Percentiles rank a stretch among this genome's conserved stretches.
Evolutionary conservation across 2,888 invertebrate species (phyloP).

Genomic region (Lepidocyrtinus sp.): DNA sequence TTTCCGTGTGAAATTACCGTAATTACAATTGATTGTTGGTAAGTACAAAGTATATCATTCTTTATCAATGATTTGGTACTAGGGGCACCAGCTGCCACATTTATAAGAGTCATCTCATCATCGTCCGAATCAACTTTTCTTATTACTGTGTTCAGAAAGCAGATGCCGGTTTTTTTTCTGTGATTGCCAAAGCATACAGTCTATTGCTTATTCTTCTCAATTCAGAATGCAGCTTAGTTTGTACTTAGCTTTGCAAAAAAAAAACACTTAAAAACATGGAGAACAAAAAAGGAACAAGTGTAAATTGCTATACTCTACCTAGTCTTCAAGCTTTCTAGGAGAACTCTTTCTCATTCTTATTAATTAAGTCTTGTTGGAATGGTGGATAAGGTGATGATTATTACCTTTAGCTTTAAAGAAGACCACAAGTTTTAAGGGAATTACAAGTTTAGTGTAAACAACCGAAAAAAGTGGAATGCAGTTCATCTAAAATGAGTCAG

Average conservation of each 20-base stretch:
- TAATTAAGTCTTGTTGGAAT: neutral
- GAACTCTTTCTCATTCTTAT: neutral
- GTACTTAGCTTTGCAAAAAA: neutral
- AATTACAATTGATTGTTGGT: constrained; percentile 32
- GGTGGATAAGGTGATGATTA: constrained; percentile 27
- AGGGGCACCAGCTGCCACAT: neutral
- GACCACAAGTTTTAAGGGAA: neutral
- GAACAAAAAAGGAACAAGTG: constrained; percentile 24
- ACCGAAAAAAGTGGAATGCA: neutral
- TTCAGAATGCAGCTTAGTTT: neutral
- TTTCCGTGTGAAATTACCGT: constrained; percentile 46
- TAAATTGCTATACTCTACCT: constrained; percentile 31
- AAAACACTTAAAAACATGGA: neutral
- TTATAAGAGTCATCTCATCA: neutral
- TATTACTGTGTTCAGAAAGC: constrained; percentile 11
- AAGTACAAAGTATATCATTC: neutral
- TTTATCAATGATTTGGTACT: neutral
- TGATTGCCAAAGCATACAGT: neutral
- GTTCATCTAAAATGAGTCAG: neutral
- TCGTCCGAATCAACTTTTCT: neutral
- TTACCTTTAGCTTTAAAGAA: constrained; percentile 1
- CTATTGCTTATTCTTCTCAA: neutral
- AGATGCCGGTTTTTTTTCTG: constrained; percentile 10
- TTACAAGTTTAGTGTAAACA: constrained; percentile 36
- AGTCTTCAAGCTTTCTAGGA: neutral